phyloP scores from a whole-genome alignment of 2,888 invertebrate species.

The Tiliacea citrago region DNA sequence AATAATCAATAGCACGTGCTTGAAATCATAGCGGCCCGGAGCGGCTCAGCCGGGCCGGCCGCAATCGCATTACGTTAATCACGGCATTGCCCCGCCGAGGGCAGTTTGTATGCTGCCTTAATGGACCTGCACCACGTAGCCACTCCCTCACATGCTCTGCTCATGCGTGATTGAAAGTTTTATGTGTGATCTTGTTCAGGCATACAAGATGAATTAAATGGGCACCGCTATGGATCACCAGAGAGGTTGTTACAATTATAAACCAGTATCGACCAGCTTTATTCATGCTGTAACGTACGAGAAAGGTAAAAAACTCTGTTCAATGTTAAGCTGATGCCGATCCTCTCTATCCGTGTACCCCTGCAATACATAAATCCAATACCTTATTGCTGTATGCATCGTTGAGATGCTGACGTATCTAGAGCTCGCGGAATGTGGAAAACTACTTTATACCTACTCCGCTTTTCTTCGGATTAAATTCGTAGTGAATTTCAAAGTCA shows the following conservation, averaged over 20 bases:
- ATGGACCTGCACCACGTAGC: slow-evolving; percentile 70
- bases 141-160: slow-evolving; percentile 50
- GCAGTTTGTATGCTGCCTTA: slow-evolving; percentile 77
- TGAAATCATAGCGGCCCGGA: slow-evolving; percentile 71
- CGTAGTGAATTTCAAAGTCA: slow-evolving; percentile 32
- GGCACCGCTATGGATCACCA: too few relatives aligned
- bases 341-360: slow-evolving; percentile 23
- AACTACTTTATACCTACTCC: slow-evolving; percentile 20
- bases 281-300: slow-evolving; percentile 12
- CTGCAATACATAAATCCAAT: slow-evolving; percentile 55
- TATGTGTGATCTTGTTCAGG: slow-evolving; percentile 46
- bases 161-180: slow-evolving; percentile 61
- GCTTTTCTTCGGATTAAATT: slow-evolving; percentile 40
- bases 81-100: slow-evolving; percentile 80
- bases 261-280: slow-evolving; percentile 2
- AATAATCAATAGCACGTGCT: slow-evolving; percentile 71
- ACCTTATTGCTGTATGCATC: slow-evolving; percentile 50
- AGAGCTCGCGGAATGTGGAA: slow-evolving; percentile 46
- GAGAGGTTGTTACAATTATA: slow-evolving; percentile 19
- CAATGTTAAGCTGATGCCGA: slow-evolving; percentile 16
- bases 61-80: slow-evolving; percentile 84
- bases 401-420: slow-evolving; percentile 61
- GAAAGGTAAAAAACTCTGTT: slow-evolving; percentile 16
- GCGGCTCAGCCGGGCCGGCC: slow-evolving; percentile 66
- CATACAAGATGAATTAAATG: slow-evolving; percentile 41